Evolutionary conservation across 2,888 invertebrate species (phyloP).

Genomic region (Entomobrya multifasciata): DNA sequence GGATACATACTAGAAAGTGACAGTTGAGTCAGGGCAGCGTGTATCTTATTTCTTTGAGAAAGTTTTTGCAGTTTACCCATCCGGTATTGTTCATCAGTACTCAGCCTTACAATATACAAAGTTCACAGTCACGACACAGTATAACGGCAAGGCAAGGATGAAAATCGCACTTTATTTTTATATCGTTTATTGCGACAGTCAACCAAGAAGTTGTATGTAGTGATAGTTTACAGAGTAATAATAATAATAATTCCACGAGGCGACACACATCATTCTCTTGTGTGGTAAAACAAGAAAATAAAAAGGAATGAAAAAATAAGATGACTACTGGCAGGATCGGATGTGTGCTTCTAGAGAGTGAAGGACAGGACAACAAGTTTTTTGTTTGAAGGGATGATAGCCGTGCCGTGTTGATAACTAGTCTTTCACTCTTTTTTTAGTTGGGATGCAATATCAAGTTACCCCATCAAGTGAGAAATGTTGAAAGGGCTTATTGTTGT

Average conservation of each 20-base stretch:
- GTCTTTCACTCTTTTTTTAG: too few species aligned
- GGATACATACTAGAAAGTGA: too few species aligned
- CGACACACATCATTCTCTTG: constrained; percentile 2
- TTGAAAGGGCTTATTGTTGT: too few species aligned
- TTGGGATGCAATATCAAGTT: too few species aligned
- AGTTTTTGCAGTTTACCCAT: too few species aligned
- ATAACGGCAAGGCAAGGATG: background rate
- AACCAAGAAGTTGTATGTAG: background rate
- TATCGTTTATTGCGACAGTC: constrained; percentile 31
- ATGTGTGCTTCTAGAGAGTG: background rate
- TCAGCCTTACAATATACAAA: too few species aligned
- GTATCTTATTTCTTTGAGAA: background rate
- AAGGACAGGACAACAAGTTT: background rate
- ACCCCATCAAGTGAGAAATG: too few species aligned
- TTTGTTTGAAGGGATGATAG: too few species aligned
- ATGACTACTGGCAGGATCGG: background rate
- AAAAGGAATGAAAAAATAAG: background rate
- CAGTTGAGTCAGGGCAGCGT: background rate
- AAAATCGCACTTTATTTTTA: background rate
- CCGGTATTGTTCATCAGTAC: too few species aligned
- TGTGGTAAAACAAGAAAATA: background rate
- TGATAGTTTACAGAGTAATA: background rate
- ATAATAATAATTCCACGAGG: constrained; percentile 34
- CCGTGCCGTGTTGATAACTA: too few species aligned
- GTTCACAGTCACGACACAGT: background rate